Conservation (phyloP, 2,797 vertebrate species). For the Cottoperca gobio region DNA sequence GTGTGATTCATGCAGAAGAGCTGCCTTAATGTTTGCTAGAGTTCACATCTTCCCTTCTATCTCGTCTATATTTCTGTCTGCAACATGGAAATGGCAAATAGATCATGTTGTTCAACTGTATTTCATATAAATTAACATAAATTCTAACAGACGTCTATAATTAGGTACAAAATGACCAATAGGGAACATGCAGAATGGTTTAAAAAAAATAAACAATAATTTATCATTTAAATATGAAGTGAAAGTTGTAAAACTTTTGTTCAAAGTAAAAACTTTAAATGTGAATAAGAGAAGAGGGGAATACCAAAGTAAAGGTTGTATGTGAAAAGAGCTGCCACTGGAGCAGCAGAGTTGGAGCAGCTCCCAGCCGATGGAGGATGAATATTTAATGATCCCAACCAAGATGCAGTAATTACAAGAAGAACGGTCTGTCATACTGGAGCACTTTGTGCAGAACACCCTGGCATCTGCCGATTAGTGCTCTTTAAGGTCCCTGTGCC, state of each 20-base stretch:
- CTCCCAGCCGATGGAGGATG: constrained; percentile 69
- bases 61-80: constrained; percentile 12
- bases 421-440: constrained; percentile 70
- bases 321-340: constrained; percentile 54
- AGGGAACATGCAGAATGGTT: neutral
- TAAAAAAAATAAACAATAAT: neutral
- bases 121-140: neutral
- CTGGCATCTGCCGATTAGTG: constrained; percentile 69
- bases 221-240: neutral
- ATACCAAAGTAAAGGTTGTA: constrained; percentile 41
- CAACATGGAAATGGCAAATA: constrained; percentile 10
- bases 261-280: constrained; percentile 34
- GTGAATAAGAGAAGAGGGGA: constrained; percentile 25
- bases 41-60: constrained; percentile 13
- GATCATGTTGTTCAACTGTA: neutral
- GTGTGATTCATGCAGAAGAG: constrained; percentile 46
- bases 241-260: constrained; percentile 22
- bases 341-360: constrained; percentile 58
- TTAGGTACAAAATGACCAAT: neutral
- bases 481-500: constrained; percentile 66
- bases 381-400: constrained; percentile 81
- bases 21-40: constrained; percentile 35
- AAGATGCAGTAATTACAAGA: constrained; percentile 81
- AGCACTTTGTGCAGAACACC: constrained; percentile 72
- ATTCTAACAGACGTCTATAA: neutral